Base-by-base conservation (phyloP, 1,140 invertebrate genomes). In the Calephelis nemesis region DNA sequence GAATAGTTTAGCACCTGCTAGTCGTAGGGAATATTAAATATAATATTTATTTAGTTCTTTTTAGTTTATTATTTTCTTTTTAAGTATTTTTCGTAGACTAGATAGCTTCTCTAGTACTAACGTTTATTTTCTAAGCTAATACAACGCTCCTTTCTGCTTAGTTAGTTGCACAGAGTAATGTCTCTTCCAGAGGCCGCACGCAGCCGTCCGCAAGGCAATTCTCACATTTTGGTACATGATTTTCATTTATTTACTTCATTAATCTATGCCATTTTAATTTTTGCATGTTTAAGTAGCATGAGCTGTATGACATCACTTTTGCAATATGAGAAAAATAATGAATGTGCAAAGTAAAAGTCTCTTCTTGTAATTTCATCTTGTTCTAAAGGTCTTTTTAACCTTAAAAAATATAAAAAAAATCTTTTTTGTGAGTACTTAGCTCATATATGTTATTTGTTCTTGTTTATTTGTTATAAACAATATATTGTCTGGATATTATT, bases 121-220 rank as follows among this genome's bases (percentile, higher is more conserved):
- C 49, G 45, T 62, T 65, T 19, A 50, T 68, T 58, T 74, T 52
- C 19, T 62, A 60, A 47, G 58, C 67, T 62, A 68, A 66, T 47
- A 12, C 48, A 68, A 49, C 62, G 82, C 79, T 85, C 50, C 50
- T 66, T 15, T 66, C 65, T 84, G 72, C 76, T 76, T 88, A 84
- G 83, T 84, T 74, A 66, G 65, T 66, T 77, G 84, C 85, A 85
- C 81, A 81, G 71, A 73, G 65, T 72, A 65, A 67, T 77, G 65
- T 85, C 66, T 85, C 76, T 82, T 83, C 68, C 81, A 72, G 83
- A 86, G 83, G 78, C 68, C 74, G 72, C 81, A 77, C 82, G 74
- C 74, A 67, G 74, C 69, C 72, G 74, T 65, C 66, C 63, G 67
- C 75, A 71, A 60, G 65, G 67, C 70, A 63, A 71, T 68, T 47